A percentile compares a stretch with the other conserved stretches of the same genome.
phyloP scores from a whole-genome alignment of 1,140 invertebrate species.

The Xylocopa sonorina region DNA sequence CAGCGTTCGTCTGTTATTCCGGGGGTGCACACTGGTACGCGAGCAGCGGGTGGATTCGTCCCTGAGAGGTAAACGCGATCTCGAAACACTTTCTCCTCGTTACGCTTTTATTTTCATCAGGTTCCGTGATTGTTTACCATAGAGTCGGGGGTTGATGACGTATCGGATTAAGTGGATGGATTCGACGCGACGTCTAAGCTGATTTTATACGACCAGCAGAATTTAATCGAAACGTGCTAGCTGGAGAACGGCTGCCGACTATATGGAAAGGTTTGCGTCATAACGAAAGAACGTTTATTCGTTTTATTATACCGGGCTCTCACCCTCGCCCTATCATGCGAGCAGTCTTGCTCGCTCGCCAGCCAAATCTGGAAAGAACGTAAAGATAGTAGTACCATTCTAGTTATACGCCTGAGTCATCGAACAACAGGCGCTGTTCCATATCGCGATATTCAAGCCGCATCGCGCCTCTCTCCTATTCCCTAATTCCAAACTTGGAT shows the following conservation, averaged over 20 bases:
- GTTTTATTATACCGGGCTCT: constrained; percentile 44
- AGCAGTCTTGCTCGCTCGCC: constrained; percentile 16
- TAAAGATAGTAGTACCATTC: constrained; percentile 35
- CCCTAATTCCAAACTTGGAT: neutral
- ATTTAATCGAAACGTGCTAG: neutral
- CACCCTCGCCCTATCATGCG: constrained; percentile 60
- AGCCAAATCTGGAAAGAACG: constrained; percentile 33
- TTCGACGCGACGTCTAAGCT: neutral
- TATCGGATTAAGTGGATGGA: constrained; percentile 27
- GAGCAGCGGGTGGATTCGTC: constrained; percentile 24
- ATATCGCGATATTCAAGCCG: neutral
- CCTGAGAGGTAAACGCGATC: constrained; percentile 23
- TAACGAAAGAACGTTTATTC: neutral
- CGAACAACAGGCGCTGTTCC: neutral
- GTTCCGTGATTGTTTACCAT: neutral
- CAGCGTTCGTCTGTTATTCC: neutral
- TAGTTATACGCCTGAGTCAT: constrained; percentile 23
- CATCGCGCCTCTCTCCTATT: neutral
- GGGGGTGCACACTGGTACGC: constrained; percentile 2
- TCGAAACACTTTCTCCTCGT: too few species aligned
- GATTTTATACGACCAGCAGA: too few species aligned
- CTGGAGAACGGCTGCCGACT: neutral
- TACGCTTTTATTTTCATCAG: neutral
- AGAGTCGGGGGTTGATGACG: too few species aligned
- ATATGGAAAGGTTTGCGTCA: neutral